Evolutionary conservation across 2,888 invertebrate genomes (phyloP), one percentile per base, ranked within the genome.

Genomic region (Leptogaster cylindrica): DNA sequence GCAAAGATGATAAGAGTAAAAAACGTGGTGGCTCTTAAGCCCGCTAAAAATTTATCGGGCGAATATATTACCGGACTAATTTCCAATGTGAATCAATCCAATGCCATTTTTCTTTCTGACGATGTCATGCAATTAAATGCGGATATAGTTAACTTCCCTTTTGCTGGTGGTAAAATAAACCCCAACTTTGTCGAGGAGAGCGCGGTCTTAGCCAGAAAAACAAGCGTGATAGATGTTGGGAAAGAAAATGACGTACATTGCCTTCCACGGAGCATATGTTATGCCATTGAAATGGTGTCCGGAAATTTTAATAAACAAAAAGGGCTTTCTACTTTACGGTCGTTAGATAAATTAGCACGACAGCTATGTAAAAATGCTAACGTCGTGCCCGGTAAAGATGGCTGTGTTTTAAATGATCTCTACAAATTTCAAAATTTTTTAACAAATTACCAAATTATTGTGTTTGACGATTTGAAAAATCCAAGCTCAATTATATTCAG

Each of bases 171-270:
- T 31, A 31, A 31, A 1, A 31, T 44, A 12, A 44, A 44, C 16
- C 44, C n/a, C 8, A 12, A 12, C 4, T 1, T 7, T 44, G 14
- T 10, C 3, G 39, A 14, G 18, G n/a, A 44, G 6, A 44, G 2
- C 20, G 41, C 2, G 12, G 39, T 61, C 41, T 39, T 33, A 12
- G 28, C 12, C 7, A 33, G 10, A 2, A 1, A 33, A 55, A 33
- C n/a, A n/a, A n/a, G n/a, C 31, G 39, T 61, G 10, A 61, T 61
- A 14, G 61, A 61, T 61, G 61, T 61, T 18, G 61, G 41, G 23
- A 39, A 61, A 20, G 23, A 23, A 39, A 20, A 61, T 39, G 36
- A 39, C 23, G 31, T 31, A 10, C 6, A 31, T 3, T 61, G 39
- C 25, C 41, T 61, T n/a, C 61, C 61, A 31, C 8, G 39, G 25